Evolutionary conservation across 2,797 vertebrate species (phyloP), one percentile per base, ranked within the genome.

Genomic region (Sebastes umbrosus): DNA sequence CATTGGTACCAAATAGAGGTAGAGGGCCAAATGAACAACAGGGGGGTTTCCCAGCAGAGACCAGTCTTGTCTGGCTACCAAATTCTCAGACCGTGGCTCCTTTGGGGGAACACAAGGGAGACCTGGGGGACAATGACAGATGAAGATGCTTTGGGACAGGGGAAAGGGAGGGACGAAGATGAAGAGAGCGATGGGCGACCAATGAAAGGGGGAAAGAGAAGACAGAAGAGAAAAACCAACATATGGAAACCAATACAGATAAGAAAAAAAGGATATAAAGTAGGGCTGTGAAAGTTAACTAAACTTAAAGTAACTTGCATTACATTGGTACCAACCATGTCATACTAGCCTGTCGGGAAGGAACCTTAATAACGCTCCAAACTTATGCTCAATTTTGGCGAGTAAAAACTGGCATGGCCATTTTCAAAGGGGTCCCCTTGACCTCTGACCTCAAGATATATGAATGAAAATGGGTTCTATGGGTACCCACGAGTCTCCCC

Each of bases 101-200:
- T 87, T 46, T 50, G 59, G 72, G 77, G 24, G 39, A 73, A 69
- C 69, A 74, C 24, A n/a, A 54, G 69, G 27, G 66, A 82, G 12
- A 74, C 52, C 64, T 84, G 22, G 73, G 77, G 81, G 78, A 75
- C 82, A 80, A 32, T 67, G 63, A 77, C 62, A 63, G 69, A 88
- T 60, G 60, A 80, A 52, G n/a, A 86, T 57, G 73, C 46, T 79
- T 73, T 20, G 58, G 66, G 59, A 82, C 5, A 16, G 32, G 43
- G 52, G n/a, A 77, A 50, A 79, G 34, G n/a, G 29, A 62, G 25
- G 24, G 9, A 70, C 3, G 29, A 67, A 27, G 52, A 67, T 64
- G n/a, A 79, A 60, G 65, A 63, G 62, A 36, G 50, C 8, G 11
- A 70, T 29, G 4, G 27, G 13, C 2, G 1, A 8, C 8, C 4